phyloP scores from a whole-genome alignment of 2,888 invertebrate species.

The Chrysodeixis includens region DNA sequence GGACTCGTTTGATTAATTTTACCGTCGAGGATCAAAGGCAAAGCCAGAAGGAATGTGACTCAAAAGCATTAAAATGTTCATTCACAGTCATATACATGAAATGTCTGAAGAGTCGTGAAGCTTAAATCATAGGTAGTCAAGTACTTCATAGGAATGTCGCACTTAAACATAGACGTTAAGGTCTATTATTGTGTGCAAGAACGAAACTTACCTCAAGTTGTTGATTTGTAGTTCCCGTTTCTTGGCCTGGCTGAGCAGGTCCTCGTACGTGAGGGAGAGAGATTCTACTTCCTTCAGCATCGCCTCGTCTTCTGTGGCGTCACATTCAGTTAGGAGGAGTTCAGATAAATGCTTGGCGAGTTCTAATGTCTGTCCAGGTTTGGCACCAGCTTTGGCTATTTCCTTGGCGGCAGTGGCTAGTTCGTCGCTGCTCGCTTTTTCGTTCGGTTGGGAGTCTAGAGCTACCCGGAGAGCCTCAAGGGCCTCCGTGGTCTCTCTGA shows the following conservation, averaged over 20 bases:
- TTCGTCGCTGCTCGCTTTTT: conserved; percentile 89
- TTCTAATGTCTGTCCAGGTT: conserved; percentile 94
- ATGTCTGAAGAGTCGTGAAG: conserved; percentile 55
- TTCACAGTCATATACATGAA: conserved; percentile 53
- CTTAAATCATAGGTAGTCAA: conserved; percentile 49
- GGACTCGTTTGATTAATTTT: background rate
- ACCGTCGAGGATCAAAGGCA: background rate
- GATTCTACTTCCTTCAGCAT: conserved; percentile 91
- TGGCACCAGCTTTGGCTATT: conserved; percentile 93
- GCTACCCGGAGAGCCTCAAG: conserved; percentile 91
- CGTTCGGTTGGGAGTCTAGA: conserved; percentile 74
- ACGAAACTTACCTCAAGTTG: conserved; percentile 91
- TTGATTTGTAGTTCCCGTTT: conserved; percentile 93
- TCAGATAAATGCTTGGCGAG: conserved; percentile 94
- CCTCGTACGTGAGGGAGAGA: conserved; percentile 91
- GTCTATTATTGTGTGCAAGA: conserved; percentile 41
- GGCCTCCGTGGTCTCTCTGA: conserved; percentile 92
- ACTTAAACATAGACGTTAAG: conserved; percentile 49
- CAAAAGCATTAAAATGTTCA: conserved; percentile 21
- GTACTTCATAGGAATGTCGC: conserved; percentile 52
- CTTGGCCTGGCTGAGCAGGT: conserved; percentile 92
- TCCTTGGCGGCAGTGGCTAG: conserved; percentile 91
- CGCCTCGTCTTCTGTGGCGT: conserved; percentile 91
- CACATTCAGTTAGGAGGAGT: conserved; percentile 93
- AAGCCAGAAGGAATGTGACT: conserved; percentile 18